phyloP scores from a whole-genome alignment of 2,797 vertebrate species.

The Chloroceryle amazona region DNA sequence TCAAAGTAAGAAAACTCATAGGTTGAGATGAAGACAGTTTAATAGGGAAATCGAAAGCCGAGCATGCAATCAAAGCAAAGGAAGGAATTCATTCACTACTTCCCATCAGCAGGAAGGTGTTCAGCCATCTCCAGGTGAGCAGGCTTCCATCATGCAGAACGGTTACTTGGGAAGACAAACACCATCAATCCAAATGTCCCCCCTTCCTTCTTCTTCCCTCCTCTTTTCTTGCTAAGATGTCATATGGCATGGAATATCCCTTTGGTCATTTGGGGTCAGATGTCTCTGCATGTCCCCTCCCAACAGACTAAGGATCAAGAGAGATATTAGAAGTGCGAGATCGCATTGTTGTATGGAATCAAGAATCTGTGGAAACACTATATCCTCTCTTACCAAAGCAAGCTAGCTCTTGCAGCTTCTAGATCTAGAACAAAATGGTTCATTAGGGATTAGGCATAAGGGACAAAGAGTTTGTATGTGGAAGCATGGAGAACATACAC shows the following conservation, averaged over 20 bases:
- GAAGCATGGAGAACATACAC: background rate
- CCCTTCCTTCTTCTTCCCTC: background rate
- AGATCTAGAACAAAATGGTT: background rate
- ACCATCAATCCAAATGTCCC: background rate
- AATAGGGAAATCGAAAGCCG: background rate
- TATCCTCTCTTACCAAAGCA: too few relatives aligned
- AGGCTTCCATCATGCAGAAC: background rate
- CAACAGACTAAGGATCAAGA: background rate
- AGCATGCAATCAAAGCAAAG: background rate
- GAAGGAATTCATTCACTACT: background rate
- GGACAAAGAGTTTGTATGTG: background rate
- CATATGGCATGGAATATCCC: background rate
- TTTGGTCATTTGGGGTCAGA: too few relatives aligned
- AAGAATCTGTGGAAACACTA: background rate
- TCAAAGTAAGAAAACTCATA: background rate
- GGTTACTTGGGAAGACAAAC: background rate
- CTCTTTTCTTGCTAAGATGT: background rate
- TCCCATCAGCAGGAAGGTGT: background rate
- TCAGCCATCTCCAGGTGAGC: background rate
- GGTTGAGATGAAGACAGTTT: background rate
- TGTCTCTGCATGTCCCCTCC: too few relatives aligned
- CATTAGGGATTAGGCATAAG: background rate
- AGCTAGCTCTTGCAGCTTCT: background rate
- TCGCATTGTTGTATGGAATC: accelerated
- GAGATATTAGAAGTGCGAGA: background rate